Evolutionary conservation across 2,797 vertebrate species (phyloP).

Genomic region (Clarias pachynema): DNA sequence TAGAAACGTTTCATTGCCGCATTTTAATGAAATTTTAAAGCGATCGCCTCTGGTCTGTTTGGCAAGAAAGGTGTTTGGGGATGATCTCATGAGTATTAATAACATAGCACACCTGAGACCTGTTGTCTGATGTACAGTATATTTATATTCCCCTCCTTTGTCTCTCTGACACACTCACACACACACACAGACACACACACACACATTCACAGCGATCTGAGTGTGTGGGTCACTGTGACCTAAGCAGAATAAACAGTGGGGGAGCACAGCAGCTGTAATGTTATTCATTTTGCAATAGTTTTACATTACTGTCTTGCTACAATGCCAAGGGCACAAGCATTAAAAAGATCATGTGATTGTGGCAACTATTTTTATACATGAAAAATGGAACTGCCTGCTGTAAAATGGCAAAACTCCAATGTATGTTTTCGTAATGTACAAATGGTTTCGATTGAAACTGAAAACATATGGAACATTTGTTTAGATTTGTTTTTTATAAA

Average conservation of each 20-base stretch:
- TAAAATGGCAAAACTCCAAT: neutral
- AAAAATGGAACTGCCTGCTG: neutral
- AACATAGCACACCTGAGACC: slow-evolving; percentile 22
- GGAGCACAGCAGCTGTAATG: neutral
- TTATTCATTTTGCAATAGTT: slow-evolving; percentile 20
- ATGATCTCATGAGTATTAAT: neutral
- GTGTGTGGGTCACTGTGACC: neutral
- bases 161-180: neutral
- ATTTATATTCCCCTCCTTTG: neutral
- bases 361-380: neutral
- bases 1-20: slow-evolving; percentile 5
- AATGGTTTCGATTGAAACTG: neutral
- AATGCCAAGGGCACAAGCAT: neutral
- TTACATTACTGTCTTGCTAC: neutral
- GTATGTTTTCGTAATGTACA: too few species aligned
- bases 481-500: neutral
- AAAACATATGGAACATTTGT: neutral
- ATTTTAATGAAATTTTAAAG: neutral
- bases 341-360: slow-evolving; percentile 3
- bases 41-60: neutral
- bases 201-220: too few species aligned
- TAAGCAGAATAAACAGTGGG: neutral
- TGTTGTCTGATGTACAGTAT: neutral
- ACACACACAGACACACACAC: neutral
- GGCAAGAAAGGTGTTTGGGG: slow-evolving; percentile 4